Conservation (phyloP, 2,797 vertebrate species). For the Discoglossus pictus region DNA sequence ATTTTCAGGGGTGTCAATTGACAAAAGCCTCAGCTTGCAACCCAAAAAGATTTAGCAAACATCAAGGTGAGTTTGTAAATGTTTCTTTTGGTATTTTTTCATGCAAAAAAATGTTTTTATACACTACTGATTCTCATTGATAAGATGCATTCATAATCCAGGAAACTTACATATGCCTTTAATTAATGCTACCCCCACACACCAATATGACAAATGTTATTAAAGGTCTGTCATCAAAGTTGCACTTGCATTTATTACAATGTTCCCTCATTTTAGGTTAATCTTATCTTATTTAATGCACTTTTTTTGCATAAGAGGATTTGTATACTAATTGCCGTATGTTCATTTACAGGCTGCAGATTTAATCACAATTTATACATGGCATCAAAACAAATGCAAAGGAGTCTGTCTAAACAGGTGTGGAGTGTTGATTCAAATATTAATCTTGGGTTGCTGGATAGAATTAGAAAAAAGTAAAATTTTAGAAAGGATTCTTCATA, state of each 20-base stretch:
- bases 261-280: constrained; percentile 24
- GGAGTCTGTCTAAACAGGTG: constrained; percentile 9
- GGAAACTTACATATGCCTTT: no score
- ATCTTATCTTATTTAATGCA: constrained; percentile 42
- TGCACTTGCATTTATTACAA: constrained; percentile 39
- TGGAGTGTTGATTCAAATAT: not conserved
- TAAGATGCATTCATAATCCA: no score
- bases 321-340: constrained; percentile 35
- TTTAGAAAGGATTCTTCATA: no score
- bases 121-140: no score
- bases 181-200: constrained; percentile 14
- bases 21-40: no score
- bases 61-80: no score
- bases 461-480: no score
- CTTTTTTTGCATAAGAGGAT: constrained; percentile 19
- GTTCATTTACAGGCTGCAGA: constrained; percentile 21
- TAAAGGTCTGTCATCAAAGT: constrained; percentile 41
- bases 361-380: constrained; percentile 7
- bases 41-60: no score
- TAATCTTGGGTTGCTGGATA: no score
- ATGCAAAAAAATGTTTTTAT: no score
- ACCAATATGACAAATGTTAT: constrained; percentile 45
- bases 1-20: no score
- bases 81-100: no score
- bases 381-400: not conserved